Conservation (phyloP, 2,888 invertebrate genomes). For the Ditula angustiorana region DNA sequence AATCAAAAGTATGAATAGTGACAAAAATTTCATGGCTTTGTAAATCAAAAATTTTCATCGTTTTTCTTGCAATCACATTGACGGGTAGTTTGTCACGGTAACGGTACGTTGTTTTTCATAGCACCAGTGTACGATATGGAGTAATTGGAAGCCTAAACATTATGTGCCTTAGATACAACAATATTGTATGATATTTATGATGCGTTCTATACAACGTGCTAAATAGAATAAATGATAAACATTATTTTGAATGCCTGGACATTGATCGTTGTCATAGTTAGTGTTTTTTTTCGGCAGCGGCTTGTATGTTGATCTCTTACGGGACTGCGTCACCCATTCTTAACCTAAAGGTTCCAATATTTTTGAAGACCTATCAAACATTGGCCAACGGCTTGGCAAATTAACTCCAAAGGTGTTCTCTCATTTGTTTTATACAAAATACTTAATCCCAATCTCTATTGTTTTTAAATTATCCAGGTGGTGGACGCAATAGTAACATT, state of each 20-base stretch:
- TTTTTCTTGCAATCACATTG: constrained; percentile 12
- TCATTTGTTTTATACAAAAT: constrained; percentile 8
- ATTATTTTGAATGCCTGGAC: constrained; percentile 79
- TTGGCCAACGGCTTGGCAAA: constrained; percentile 29
- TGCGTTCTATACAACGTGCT: constrained; percentile 86
- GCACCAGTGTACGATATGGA: constrained; percentile 83
- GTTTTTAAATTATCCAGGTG: neutral
- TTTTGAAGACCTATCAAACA: constrained; percentile 42
- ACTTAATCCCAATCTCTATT: constrained; percentile 8
- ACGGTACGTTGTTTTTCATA: constrained; percentile 66
- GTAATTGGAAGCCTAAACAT: constrained; percentile 86
- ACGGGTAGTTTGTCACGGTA: constrained; percentile 60
- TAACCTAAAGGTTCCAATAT: constrained; percentile 38
- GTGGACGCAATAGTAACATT: constrained; percentile 3
- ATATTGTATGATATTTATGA: constrained; percentile 86
- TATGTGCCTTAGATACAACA: constrained; percentile 87
- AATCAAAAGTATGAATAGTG: too few relatives aligned
- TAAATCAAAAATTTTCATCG: neutral
- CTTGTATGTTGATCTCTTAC: constrained; percentile 67
- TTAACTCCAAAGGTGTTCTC: constrained; percentile 30
- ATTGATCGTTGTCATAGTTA: constrained; percentile 70
- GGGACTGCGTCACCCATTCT: constrained; percentile 53
- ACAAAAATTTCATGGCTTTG: neutral
- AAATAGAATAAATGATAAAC: constrained; percentile 82
- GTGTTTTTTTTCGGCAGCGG: constrained; percentile 73